Base-by-base conservation (phyloP, 2,797 vertebrate species). In the Borostomias antarcticus region DNA sequence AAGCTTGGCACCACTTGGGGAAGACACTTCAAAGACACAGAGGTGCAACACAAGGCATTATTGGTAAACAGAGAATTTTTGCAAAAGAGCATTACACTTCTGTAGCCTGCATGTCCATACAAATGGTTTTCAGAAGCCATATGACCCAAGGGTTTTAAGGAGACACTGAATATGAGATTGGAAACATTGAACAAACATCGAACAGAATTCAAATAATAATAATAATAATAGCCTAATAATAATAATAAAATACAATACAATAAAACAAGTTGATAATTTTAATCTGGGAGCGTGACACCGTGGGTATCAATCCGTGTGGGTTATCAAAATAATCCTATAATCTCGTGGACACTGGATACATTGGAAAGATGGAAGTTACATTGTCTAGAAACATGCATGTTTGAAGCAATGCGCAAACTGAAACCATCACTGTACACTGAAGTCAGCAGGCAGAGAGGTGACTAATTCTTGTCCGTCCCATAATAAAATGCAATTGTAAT, bases 1-100 rank as follows among this genome's bases (percentile, higher is more conserved):
- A 62, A 74, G 75, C 68, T 59, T 50, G 66, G 28, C 17, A 66
- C 29, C 64, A 76, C 74, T 66, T 73, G 69, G 37, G 60, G 54
- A 58, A 35, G 28, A 59, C 21, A 67, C 65, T 66, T 73, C 61
- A 69, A 60, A 74, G 65, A 54, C 52, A 15, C 7, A 29, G 15
- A 40, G 37, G 10, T 45, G 40, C 40, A n/a, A 45, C 17, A 17
- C 40, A 45, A 17, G 4, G 13, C n/a, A 17, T 45, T 8, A 45
- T 4, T 45, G 40, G 15, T 45, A n/a, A n/a, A 45, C 17, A 45
- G 40, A 45, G 40, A n/a, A n/a, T n/a, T 17, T 13, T n/a, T 45
- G 40, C 40, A n/a, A 15, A 0, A 15, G 4, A 45, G n/a, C n/a
- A 45, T 17, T 45, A 15, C 40, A 17, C 37, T 13, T 37, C 7